Evolutionary conservation across 2,113 vertebrate species (phyloP).

Genomic region (Myxocyprinus asiaticus): DNA sequence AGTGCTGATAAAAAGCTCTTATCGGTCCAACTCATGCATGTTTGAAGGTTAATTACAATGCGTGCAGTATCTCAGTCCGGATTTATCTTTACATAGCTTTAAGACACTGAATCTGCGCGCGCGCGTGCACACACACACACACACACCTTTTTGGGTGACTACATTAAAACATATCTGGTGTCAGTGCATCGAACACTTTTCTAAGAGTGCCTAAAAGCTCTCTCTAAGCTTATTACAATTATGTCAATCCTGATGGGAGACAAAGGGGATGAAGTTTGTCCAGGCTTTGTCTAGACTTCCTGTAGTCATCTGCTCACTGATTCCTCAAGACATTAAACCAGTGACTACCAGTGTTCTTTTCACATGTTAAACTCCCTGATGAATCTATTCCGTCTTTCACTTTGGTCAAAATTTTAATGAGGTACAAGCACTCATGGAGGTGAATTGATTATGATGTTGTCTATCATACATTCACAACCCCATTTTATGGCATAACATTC

Average conservation of each 20-base stretch:
- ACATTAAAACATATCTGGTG: not conserved
- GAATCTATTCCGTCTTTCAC: not conserved
- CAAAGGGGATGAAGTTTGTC: not conserved
- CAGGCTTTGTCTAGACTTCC: slow-evolving; percentile 1
- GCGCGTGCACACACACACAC: not conserved
- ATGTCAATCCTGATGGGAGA: not conserved
- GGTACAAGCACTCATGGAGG: not conserved
- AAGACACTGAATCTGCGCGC: not conserved
- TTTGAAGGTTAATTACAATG: slow-evolving; percentile 48
- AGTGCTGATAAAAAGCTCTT: slow-evolving; percentile 36
- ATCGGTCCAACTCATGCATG: slow-evolving; percentile 19
- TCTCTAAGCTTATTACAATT: not conserved
- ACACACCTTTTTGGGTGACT: not conserved
- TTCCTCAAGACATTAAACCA: not conserved
- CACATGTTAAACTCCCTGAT: not conserved
- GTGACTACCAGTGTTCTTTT: slow-evolving; percentile 21
- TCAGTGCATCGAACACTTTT: too few species aligned
- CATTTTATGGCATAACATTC: not conserved
- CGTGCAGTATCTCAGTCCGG: slow-evolving; percentile 6
- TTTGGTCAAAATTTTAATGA: slow-evolving; percentile 1
- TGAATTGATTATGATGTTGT: not conserved
- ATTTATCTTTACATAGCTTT: slow-evolving; percentile 19
- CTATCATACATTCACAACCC: not conserved
- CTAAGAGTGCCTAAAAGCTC: not conserved
- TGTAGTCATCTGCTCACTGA: not conserved